Evolutionary conservation across 1,140 invertebrate genomes (phyloP), one percentile per base, ranked within the genome.

Genomic region (Drosophila truncata): DNA sequence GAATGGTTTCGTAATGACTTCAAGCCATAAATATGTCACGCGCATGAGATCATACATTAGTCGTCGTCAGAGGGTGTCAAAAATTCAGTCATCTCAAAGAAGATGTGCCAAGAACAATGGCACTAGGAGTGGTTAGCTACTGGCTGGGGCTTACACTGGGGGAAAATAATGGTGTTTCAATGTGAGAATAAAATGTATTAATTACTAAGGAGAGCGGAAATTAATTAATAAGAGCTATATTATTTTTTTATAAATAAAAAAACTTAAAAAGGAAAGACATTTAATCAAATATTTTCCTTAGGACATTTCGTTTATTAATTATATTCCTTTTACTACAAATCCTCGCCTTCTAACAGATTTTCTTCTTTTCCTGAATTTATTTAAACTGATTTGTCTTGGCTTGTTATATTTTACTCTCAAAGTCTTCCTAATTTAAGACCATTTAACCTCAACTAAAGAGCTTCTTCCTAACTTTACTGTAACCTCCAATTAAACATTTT

Each of bases 41-140:
- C 5, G 27, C 60, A 76, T 76, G 72, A 78, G 65, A 78, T 78
- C 64, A 78, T 69, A 13, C 13, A 41, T n/a, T 37, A 23, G 29
- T 42, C 29, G 16, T 18, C 20, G 31, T 37, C 50, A 54, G 13
- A 54, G 39, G 29, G 27, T 58, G 55, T 65, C 31, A 66, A 47
- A 66, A 62, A 29, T 66, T 60, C 55, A 61, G 55, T 44, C 55
- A 61, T 60, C 63, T 37, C 7, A n/a, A 13, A n/a, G 29, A 23
- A 23, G 37, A 18, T 70, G 27, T 54, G 25, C 3, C 35, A 47
- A 31, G n/a, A 52, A 60, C 37, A 61, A 73, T 35, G 25, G 9
- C n/a, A 14, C 20, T 18, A 11, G 62, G n/a, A 57, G 29, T 55
- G 41, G 18, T 67, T 20, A 23, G 57, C 29, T 42, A 13, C 46